phyloP scores from a whole-genome alignment of 2,888 invertebrate genomes.

The Papilio demoleus region DNA sequence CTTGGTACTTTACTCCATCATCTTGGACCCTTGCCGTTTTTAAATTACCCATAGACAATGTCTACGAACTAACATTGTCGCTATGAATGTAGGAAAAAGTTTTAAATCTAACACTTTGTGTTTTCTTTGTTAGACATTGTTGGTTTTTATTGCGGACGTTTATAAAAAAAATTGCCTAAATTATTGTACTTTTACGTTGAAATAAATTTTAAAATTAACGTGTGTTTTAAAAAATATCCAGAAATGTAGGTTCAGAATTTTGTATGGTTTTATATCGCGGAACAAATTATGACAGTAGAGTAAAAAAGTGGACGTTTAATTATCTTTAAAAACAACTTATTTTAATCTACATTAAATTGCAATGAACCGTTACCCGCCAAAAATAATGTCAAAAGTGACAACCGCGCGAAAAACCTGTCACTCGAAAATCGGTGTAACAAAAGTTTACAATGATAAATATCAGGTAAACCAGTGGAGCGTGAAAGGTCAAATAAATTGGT shows the following conservation, averaged over 20 bases:
- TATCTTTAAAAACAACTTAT: slow-evolving; percentile 1
- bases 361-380: slow-evolving; percentile 19
- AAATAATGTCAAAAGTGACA: slow-evolving; percentile 31
- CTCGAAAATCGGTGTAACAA: slow-evolving; percentile 20
- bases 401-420: slow-evolving; percentile 27
- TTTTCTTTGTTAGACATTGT: not conserved
- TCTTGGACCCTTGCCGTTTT: slow-evolving; percentile 50
- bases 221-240: not conserved
- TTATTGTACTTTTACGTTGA: not conserved
- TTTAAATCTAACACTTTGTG: slow-evolving; percentile 11
- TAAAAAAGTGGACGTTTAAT: slow-evolving; percentile 6
- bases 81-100: slow-evolving; percentile 47
- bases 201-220: not conserved
- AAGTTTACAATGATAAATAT: slow-evolving; percentile 29
- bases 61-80: slow-evolving; percentile 66
- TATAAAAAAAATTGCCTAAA: slow-evolving; percentile 4
- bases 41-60: slow-evolving; percentile 50
- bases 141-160: not conserved
- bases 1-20: slow-evolving; percentile 52
- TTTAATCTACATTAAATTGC: slow-evolving; percentile 23
- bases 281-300: slow-evolving; percentile 4
- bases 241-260: not conserved
- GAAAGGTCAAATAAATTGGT: slow-evolving; percentile 33
- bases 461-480: slow-evolving; percentile 10
- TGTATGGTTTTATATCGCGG: not conserved